Evolutionary conservation across 2,797 vertebrate genomes (phyloP).

Genomic region (Enteromius argenteus): DNA sequence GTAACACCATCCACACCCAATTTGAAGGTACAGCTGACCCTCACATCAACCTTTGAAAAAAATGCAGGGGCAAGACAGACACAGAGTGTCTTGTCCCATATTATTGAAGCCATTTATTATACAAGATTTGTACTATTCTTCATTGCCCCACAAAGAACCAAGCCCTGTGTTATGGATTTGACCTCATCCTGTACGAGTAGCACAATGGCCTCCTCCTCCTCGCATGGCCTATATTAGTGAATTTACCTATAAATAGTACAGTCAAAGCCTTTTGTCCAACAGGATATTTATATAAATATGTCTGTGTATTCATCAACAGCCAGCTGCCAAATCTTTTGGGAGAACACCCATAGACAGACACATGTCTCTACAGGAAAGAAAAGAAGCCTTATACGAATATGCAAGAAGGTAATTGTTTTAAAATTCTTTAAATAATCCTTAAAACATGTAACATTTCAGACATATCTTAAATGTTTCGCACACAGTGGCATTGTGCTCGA

Average conservation of each 20-base stretch:
- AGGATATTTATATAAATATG: constrained; percentile 15
- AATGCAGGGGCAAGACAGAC: neutral
- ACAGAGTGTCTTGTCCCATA: neutral
- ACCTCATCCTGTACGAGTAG: neutral
- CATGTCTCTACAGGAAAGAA: constrained; percentile 93
- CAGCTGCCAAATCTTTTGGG: constrained; percentile 86
- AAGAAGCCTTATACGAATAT: constrained; percentile 90
- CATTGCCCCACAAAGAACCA: neutral
- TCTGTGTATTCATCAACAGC: constrained; percentile 70
- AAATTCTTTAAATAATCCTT: neutral
- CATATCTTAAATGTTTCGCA: neutral
- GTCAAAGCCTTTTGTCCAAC: constrained; percentile 13
- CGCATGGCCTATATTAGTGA: neutral
- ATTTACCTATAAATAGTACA: constrained; percentile 26
- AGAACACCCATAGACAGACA: constrained; percentile 90
- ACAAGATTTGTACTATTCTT: neutral
- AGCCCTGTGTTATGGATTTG: neutral
- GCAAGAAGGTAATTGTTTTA: constrained; percentile 84
- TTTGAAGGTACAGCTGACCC: constrained; percentile 71
- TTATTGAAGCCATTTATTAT: neutral
- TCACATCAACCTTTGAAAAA: neutral
- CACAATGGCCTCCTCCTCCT: neutral
- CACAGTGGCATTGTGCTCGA: neutral
- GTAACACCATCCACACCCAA: constrained; percentile 61
- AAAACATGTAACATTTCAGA: neutral